Evolutionary conservation across 1,140 invertebrate species (phyloP), one percentile per base, ranked within the genome.

Genomic region (Orussus abietinus): DNA sequence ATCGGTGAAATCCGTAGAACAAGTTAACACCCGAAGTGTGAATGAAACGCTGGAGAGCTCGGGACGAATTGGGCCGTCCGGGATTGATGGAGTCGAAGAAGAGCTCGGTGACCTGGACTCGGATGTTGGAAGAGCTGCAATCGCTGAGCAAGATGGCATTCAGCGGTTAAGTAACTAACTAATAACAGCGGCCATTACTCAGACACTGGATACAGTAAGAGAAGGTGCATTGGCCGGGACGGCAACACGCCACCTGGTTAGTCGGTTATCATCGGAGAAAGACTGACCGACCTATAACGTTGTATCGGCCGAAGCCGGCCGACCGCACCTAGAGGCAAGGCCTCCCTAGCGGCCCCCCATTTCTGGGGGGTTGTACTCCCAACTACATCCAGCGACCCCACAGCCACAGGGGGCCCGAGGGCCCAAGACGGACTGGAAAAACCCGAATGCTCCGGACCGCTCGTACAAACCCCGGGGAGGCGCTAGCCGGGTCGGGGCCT

Each of bases 341-440:
- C 33, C 2, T 15, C 28, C 1, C 25, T 42, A 32, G 33, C n/a
- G 17, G 22, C 29, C 4, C 31, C 5, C 25, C 31, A n/a, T n/a
- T n/a, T 46, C n/a, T 31, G 21, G 25, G 45, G 40, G 1, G 36
- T 35, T 11, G 39, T 39, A 1, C n/a, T n/a, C n/a, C n/a, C n/a
- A n/a, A n/a, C n/a, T n/a, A n/a, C n/a, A n/a, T n/a, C n/a, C n/a
- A n/a, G n/a, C n/a, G n/a, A n/a, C n/a, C n/a, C n/a, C n/a, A n/a
- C n/a, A n/a, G n/a, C n/a, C n/a, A n/a, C n/a, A n/a, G n/a, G n/a
- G n/a, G n/a, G n/a, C n/a, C n/a, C n/a, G n/a, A n/a, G n/a, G n/a
- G n/a, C n/a, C n/a, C n/a, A n/a, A n/a, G n/a, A n/a, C n/a, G n/a
- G n/a, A n/a, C n/a, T n/a, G n/a, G n/a, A n/a, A n/a, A n/a, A n/a